Conservation (phyloP, 1,140 invertebrate genomes). For the Conopomorpha cramerella region DNA sequence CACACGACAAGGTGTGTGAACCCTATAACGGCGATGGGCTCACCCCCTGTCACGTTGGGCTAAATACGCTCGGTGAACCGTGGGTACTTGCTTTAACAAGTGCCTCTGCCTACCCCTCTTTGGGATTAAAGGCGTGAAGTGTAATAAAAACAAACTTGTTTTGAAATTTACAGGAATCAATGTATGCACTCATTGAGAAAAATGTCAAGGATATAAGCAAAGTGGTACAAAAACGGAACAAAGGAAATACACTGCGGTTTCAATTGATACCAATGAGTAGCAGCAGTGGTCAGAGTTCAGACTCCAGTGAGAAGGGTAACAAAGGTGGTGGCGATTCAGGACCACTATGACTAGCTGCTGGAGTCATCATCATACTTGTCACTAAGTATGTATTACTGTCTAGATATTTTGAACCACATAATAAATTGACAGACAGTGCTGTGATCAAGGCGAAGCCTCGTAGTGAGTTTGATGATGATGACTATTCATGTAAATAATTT, state of each 20-base stretch:
- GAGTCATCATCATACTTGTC: constrained; percentile 18
- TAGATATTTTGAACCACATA: too few relatives aligned
- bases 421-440: too few relatives aligned
- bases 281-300: constrained; percentile 8
- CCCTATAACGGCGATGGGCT: too few relatives aligned
- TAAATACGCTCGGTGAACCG: too few relatives aligned
- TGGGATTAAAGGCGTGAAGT: too few relatives aligned
- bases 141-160: constrained; percentile 4
- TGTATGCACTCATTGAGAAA: constrained; percentile 58
- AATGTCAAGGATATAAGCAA: constrained; percentile 47
- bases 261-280: constrained; percentile 57
- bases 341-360: constrained; percentile 40
- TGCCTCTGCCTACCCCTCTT: too few relatives aligned
- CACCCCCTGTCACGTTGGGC: too few relatives aligned
- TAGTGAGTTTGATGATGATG: too few relatives aligned
- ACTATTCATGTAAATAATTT: too few relatives aligned
- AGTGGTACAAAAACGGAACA: constrained; percentile 63
- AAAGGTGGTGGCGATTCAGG: constrained; percentile 24
- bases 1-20: too few relatives aligned
- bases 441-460: too few relatives aligned
- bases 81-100: too few relatives aligned
- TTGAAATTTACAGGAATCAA: constrained; percentile 55
- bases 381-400: constrained; percentile 37
- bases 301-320: constrained; percentile 6
- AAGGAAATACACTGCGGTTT: constrained; percentile 62